These are phyloP conservation scores for Anabacerthia variegaticeps DNA, from an alignment of 2,797 vertebrate species.

Conservation along the genomic window DNA sequence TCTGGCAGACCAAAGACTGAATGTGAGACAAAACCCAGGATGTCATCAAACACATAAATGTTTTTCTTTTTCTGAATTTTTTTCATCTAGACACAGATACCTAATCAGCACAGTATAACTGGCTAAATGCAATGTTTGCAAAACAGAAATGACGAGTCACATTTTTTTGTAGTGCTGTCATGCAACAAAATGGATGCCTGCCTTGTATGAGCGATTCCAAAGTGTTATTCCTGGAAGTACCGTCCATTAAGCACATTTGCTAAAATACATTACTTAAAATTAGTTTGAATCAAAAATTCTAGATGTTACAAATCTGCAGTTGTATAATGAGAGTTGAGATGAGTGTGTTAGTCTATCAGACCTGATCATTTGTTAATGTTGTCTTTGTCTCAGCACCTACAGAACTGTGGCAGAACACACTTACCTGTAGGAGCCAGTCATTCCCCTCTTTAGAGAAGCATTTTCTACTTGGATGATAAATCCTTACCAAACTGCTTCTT, in stretches of 20 bases:
- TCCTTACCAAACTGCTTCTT: background rate
- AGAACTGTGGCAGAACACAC: background rate
- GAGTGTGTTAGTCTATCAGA: background rate
- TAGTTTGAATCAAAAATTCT: background rate
- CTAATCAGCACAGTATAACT: background rate
- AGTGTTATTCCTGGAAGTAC: background rate
- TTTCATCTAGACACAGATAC: conserved; percentile 11
- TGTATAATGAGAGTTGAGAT: background rate
- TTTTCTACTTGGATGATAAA: background rate
- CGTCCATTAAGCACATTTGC: background rate
- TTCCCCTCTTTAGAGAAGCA: background rate
- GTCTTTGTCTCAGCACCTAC: background rate
- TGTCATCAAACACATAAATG: background rate
- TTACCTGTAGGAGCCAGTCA: background rate
- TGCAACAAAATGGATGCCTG: background rate
- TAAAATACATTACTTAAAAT: background rate
- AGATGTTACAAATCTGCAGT: background rate
- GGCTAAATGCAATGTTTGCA: background rate
- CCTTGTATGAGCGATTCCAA: background rate
- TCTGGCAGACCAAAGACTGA: conserved; percentile 29
- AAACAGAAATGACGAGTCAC: background rate
- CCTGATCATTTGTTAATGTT: background rate
- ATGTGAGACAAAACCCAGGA: background rate
- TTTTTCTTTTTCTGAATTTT: background rate
- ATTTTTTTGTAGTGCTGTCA: background rate